Conservation (phyloP, 2,888 invertebrate species). For the Norana najaformis region DNA sequence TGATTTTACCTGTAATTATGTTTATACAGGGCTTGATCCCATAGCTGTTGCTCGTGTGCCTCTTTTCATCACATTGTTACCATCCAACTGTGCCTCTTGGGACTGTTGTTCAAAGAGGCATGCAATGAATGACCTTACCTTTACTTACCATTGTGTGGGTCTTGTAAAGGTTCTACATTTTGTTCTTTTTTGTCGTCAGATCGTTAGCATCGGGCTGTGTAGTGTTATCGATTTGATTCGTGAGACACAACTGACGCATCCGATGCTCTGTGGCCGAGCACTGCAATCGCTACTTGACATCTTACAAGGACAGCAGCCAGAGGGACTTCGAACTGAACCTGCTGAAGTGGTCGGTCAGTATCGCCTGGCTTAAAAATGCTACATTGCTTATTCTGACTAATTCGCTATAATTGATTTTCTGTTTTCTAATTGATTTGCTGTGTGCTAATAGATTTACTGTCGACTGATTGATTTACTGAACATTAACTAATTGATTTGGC, state of each 20-base stretch:
- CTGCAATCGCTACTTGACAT: conserved; percentile 85
- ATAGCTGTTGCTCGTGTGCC: too few species aligned
- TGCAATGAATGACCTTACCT: too few species aligned
- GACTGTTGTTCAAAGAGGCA: too few species aligned
- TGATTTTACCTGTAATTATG: neutral
- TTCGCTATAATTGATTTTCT: neutral
- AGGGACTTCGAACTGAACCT: conserved; percentile 81
- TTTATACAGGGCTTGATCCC: neutral
- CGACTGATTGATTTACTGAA: neutral
- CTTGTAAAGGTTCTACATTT: neutral
- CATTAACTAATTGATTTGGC: too few species aligned
- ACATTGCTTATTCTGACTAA: neutral
- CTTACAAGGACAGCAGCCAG: conserved; percentile 84
- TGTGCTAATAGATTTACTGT: neutral
- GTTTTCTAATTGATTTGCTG: neutral
- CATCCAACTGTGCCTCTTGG: neutral
- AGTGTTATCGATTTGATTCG: conserved; percentile 89
- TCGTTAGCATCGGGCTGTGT: conserved; percentile 65
- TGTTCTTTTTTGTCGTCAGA: conserved; percentile 47
- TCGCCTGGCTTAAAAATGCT: neutral
- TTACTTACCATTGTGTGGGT: neutral
- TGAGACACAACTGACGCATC: conserved; percentile 81
- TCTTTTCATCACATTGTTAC: too few species aligned
- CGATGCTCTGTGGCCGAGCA: conserved; percentile 84
- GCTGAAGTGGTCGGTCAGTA: conserved; percentile 72